These are phyloP conservation scores for Poecile atricapillus DNA, from an alignment of 2,113 vertebrate species.

Conservation along the genomic window DNA sequence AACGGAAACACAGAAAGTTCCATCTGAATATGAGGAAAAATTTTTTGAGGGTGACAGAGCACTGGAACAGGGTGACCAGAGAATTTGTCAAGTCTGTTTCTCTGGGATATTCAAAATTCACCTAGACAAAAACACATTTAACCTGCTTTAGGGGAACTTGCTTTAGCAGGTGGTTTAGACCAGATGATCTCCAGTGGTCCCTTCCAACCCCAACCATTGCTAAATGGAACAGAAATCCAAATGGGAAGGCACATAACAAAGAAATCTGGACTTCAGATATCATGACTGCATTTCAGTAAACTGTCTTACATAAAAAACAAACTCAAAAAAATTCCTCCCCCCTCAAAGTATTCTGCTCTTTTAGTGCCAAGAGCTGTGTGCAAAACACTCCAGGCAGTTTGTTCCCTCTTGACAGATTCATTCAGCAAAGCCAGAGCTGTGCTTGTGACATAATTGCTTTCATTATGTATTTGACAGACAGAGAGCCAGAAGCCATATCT, in stretches of 20 bases:
- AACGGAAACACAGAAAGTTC: neutral
- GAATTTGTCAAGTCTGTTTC: neutral
- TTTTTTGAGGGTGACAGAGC: neutral
- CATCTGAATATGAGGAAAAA: neutral
- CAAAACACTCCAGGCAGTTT: constrained; percentile 38
- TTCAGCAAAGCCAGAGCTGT: constrained; percentile 52
- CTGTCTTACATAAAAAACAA: neutral
- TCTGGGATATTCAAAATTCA: neutral
- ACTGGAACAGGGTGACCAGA: neutral
- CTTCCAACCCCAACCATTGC: neutral
- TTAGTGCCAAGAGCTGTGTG: constrained; percentile 45
- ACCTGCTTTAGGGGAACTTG: neutral
- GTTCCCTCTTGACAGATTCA: constrained; percentile 52
- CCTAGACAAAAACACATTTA: neutral
- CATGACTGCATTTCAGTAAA: neutral
- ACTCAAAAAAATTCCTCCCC: neutral
- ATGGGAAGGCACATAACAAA: neutral
- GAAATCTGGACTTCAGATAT: neutral
- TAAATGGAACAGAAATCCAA: neutral
- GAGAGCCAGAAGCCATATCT: constrained; percentile 29
- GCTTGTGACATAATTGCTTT: constrained; percentile 51
- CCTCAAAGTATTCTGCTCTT: neutral
- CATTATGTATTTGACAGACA: constrained; percentile 45
- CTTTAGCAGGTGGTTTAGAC: neutral
- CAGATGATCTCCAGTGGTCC: neutral